phyloP scores from a whole-genome alignment of 2,113 vertebrate species.

The Coptodon rendalli region DNA sequence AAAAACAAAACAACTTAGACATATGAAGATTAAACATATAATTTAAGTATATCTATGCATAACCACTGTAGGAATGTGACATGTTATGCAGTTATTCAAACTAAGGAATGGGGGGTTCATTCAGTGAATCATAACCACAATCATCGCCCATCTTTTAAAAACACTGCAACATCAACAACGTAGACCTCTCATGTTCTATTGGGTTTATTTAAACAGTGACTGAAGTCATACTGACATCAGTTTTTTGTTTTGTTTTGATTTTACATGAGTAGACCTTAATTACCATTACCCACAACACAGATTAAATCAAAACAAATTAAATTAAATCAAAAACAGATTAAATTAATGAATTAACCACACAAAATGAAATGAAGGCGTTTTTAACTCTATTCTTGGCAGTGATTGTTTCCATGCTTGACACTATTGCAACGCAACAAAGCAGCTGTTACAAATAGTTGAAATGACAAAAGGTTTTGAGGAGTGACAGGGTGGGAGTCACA shows the following conservation, averaged over 20 bases:
- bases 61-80: neutral
- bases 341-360: neutral
- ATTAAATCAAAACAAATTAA: neutral
- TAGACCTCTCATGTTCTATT: too few species aligned
- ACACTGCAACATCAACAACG: too few species aligned
- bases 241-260: too few species aligned
- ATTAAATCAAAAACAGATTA: rapidly evolving
- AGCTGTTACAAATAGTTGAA: neutral
- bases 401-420: neutral
- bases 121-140: too few species aligned
- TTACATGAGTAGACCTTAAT: too few species aligned
- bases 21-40: too few species aligned
- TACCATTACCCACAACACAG: too few species aligned
- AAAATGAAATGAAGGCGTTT: rapidly evolving
- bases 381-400: neutral
- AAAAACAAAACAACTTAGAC: neutral
- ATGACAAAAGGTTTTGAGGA: neutral
- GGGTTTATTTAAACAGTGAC: too few species aligned
- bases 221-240: too few species aligned
- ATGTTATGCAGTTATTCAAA: neutral
- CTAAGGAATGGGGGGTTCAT: too few species aligned
- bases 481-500: neutral
- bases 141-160: too few species aligned
- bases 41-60: neutral
- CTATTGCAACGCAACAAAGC: neutral